These are phyloP conservation scores for Papilio machaon DNA, from an alignment of 1,140 invertebrate genomes.

Conservation along the genomic window DNA sequence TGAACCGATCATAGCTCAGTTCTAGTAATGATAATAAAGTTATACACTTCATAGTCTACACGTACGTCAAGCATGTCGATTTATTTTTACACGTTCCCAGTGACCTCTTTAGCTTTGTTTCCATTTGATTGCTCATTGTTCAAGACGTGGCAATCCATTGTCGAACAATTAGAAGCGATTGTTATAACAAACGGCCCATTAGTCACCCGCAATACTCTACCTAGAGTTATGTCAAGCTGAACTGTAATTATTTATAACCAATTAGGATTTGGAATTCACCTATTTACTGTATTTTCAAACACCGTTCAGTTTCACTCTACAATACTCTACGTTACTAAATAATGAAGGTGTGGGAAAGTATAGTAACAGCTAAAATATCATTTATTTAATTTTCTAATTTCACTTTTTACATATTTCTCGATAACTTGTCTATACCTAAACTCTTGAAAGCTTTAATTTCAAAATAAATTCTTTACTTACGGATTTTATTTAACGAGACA, in stretches of 20 bases:
- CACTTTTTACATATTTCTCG: too few species aligned
- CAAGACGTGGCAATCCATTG: constrained; percentile 40
- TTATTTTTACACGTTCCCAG: constrained; percentile 58
- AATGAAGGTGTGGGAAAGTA: too few species aligned
- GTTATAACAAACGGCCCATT: constrained; percentile 48
- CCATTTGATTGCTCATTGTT: constrained; percentile 63
- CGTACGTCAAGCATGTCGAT: constrained; percentile 59
- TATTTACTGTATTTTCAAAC: neutral
- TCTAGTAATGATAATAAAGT: constrained; percentile 9
- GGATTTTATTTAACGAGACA: neutral
- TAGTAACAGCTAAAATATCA: too few species aligned
- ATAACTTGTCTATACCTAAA: too few species aligned
- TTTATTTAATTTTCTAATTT: too few species aligned
- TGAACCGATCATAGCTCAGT: neutral
- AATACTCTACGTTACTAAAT: too few species aligned
- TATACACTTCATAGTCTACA: constrained; percentile 27
- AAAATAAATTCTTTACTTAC: neutral
- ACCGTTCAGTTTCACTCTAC: neutral
- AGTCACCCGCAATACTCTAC: constrained; percentile 40
- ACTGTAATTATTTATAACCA: constrained; percentile 14
- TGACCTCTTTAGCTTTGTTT: constrained; percentile 60
- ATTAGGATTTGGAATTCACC: neutral
- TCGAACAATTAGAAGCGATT: constrained; percentile 60
- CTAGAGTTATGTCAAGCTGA: constrained; percentile 39
- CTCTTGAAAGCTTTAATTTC: neutral